phyloP scores from a whole-genome alignment of 2,888 invertebrate species.

The Lithophane semibrunnea region DNA sequence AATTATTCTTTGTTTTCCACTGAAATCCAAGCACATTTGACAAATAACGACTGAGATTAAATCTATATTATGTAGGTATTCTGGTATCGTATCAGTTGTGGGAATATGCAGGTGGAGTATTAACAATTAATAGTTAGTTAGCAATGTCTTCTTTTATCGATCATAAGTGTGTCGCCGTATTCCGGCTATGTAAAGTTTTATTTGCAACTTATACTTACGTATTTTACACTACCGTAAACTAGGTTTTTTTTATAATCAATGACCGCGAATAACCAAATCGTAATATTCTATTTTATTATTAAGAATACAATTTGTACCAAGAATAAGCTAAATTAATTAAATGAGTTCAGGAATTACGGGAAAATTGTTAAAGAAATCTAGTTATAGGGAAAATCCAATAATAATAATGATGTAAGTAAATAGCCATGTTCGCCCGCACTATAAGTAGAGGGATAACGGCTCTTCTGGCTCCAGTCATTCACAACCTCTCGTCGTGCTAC shows the following conservation, averaged over 20 bases:
- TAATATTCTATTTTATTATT: background rate
- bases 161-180: background rate
- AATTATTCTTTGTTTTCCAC: background rate
- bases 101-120: constrained; percentile 32
- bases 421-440: background rate
- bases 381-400: background rate
- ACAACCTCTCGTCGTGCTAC: background rate
- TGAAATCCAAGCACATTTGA: background rate
- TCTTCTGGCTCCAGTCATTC: constrained; percentile 13
- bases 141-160: constrained; percentile 28
- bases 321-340: background rate
- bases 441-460: background rate
- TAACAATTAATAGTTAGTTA: constrained; percentile 10
- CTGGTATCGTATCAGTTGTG: background rate
- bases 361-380: background rate
- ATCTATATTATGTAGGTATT: too few relatives aligned
- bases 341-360: background rate
- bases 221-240: too few relatives aligned
- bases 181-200: background rate
- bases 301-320: background rate
- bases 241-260: too few relatives aligned
- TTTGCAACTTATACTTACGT: background rate
- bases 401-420: background rate
- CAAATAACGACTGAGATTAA: background rate
- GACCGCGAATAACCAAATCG: too few relatives aligned